Base-by-base conservation (phyloP, 2,113 vertebrate genomes). In the Calonectris borealis region DNA sequence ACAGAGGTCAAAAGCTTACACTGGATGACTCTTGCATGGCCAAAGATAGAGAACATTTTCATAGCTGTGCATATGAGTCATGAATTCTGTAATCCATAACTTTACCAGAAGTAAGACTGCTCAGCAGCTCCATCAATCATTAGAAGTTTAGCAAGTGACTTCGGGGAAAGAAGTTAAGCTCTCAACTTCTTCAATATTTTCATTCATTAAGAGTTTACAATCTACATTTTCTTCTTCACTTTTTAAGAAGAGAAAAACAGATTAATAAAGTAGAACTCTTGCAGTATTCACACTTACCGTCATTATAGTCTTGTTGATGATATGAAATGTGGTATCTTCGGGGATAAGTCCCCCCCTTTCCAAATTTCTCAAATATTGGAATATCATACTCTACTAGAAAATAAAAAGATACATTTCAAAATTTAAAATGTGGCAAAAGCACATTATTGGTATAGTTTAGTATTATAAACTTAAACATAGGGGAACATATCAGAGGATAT, bases 311-410 rank as follows among this genome's bases (percentile, higher is more conserved):
- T 82, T 99, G 99, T 40, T 99, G 98, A 92, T 99, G 98, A 87
- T 99, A 99, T 17, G 99, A 99, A 95, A 99, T 97, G 88, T 99
- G 99, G 15, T 99, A 99, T 76, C 99, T 98, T 73, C 99, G 98
- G 36, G 99, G 99, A 78, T 99, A 99, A 19, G 99, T 99, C 6
- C 99, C 99, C 9, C 99, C 99, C 96, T 99, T 99, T 62, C 99
- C 99, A 73, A 99, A 99, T 96, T 99, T 99, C 98, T 99, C 99
- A 97, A 99, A 99, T 96, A 99, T 98, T 42, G 99, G 99, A 89
- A 99, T 99, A 96, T 99, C 99, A 66, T 99, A 99, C 91, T 99
- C 99, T 99, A 96, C 84, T 91, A 88, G 48, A 98, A 88, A 88
- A 91, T 14, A 49, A 71, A 95, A 94, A 70, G 2, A 64, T 48